Evolutionary conservation across 2,113 vertebrate genomes (phyloP).

Genomic region (Siphamia tubifer): DNA sequence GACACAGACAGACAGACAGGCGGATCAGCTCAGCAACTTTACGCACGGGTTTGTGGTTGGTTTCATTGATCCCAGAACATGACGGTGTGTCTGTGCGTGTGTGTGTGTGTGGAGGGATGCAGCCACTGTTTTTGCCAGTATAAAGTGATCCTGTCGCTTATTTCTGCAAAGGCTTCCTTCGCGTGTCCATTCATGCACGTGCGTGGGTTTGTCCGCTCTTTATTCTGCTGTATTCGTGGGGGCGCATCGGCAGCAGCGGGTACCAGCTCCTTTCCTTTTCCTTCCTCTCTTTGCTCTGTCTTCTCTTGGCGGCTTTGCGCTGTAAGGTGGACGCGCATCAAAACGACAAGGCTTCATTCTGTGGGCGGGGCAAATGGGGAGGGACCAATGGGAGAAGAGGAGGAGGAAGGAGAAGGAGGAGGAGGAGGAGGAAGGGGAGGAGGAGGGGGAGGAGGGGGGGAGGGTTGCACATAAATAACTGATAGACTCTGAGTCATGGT

Average conservation of each 20-base stretch:
- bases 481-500: no score
- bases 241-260: not conserved
- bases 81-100: no score
- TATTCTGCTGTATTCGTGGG: not conserved
- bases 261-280: not conserved
- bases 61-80: slow-evolving; percentile 1
- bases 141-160: slow-evolving; percentile 34
- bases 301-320: not conserved
- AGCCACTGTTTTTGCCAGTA: not conserved
- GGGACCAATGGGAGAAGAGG: not conserved
- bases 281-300: not conserved
- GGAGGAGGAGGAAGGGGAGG: no score
- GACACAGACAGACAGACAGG: not conserved
- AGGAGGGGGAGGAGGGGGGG: no score
- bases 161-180: not conserved
- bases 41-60: slow-evolving; percentile 8
- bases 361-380: not conserved
- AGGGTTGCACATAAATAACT: no score
- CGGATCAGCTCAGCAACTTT: slow-evolving; percentile 43
- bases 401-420: no score
- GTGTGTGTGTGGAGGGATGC: not conserved
- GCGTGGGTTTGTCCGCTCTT: not conserved
- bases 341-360: no score
- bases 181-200: not conserved
- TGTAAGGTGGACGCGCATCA: not conserved